These are phyloP conservation scores for Polyergus mexicanus DNA, from an alignment of 1,140 invertebrate genomes.

Conservation along the genomic window DNA sequence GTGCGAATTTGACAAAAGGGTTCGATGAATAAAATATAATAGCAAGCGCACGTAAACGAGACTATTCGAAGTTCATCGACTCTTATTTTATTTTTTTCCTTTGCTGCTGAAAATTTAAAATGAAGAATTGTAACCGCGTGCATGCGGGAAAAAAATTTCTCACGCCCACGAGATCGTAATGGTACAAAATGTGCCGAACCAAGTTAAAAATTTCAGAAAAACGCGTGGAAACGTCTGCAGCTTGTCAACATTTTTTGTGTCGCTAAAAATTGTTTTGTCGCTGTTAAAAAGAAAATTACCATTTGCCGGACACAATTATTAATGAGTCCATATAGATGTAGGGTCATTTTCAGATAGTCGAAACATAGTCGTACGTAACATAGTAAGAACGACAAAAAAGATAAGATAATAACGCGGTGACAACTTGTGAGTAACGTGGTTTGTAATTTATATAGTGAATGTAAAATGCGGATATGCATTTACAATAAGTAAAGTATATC, in stretches of 20 bases:
- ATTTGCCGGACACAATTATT: not conserved
- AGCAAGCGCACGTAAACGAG: not conserved
- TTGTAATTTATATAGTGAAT: not conserved
- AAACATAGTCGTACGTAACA: not conserved
- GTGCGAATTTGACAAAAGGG: not conserved
- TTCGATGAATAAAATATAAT: slow-evolving; percentile 19
- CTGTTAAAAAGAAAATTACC: not conserved
- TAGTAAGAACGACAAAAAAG: not conserved
- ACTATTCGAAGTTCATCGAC: not conserved
- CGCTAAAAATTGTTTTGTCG: not conserved
- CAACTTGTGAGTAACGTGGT: not conserved
- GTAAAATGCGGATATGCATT: not conserved
- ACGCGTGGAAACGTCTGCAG: not conserved
- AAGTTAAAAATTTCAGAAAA: slow-evolving; percentile 11
- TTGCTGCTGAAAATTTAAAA: not conserved
- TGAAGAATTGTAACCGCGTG: not conserved
- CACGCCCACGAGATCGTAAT: not conserved
- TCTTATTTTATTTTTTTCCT: not conserved
- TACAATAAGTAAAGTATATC: not conserved
- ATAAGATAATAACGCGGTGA: not conserved
- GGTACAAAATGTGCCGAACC: not conserved
- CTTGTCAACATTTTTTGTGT: not conserved
- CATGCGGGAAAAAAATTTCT: not conserved
- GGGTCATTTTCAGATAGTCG: not conserved
- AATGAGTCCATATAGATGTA: not conserved